phyloP scores from a whole-genome alignment of 2,113 vertebrate genomes.

The Poeciliopsis prolifica region DNA sequence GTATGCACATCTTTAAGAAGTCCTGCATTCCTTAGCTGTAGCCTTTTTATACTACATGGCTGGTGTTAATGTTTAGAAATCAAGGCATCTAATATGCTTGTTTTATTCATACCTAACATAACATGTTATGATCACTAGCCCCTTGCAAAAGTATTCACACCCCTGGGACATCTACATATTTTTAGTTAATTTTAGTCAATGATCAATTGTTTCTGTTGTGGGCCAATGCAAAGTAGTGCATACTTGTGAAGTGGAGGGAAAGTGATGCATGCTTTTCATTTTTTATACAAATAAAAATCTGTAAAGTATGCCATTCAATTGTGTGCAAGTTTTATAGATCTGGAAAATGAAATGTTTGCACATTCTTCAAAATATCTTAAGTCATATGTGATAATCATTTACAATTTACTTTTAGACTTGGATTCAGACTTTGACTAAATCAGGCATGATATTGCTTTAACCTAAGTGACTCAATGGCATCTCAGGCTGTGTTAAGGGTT shows the following conservation, averaged over 20 bases:
- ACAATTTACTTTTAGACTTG: background rate
- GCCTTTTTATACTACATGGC: slow-evolving; percentile 1
- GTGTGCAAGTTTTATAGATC: background rate
- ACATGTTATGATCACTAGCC: too few species aligned
- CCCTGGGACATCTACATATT: background rate
- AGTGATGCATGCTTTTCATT: background rate
- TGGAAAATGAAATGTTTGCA: background rate
- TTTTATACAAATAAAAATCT: too few species aligned
- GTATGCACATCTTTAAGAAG: slow-evolving; percentile 55
- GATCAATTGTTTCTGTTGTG: background rate
- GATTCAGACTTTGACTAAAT: background rate
- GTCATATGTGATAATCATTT: background rate
- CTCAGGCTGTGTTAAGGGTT: background rate
- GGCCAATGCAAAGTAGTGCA: background rate
- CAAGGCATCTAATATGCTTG: background rate
- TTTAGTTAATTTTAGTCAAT: too few species aligned
- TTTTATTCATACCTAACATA: background rate
- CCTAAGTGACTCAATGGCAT: background rate
- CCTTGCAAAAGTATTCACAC: background rate
- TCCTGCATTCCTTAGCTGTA: slow-evolving; percentile 44
- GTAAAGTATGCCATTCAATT: too few species aligned
- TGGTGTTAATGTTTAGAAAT: too few species aligned
- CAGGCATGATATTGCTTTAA: background rate
- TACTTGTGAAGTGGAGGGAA: background rate
- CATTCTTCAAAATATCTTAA: background rate